Percentiles rank a stretch among this genome's conserved stretches.
Conservation (phyloP, 2,113 vertebrate species). For the Orycteropus afer region DNA sequence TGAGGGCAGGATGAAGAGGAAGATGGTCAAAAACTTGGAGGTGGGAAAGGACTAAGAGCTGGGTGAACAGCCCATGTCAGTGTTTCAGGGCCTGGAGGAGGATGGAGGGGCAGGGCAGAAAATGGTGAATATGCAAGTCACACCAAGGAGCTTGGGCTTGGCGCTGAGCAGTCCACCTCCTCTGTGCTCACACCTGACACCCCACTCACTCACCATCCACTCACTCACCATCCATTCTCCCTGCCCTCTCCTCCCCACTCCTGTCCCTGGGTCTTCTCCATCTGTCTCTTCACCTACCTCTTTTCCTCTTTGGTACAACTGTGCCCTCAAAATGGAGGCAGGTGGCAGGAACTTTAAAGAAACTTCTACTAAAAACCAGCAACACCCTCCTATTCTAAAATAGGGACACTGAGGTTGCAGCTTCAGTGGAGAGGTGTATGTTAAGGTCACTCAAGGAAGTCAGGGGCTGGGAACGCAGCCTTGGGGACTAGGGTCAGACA, state of each 20-base stretch:
- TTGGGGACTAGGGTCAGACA: too few species aligned
- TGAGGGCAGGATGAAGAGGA: background rate
- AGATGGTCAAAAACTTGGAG: background rate
- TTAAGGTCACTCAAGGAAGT: background rate
- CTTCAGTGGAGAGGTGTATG: background rate
- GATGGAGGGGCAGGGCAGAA: background rate
- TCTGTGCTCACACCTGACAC: background rate
- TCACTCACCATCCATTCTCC: background rate
- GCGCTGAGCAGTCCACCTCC: background rate
- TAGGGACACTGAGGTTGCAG: background rate
- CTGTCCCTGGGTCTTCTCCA: background rate
- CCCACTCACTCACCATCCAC: background rate
- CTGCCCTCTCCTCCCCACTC: rapidly evolving
- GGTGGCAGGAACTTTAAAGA: background rate
- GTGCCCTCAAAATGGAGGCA: background rate
- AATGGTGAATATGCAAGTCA: background rate
- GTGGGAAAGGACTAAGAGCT: background rate
- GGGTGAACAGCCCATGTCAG: background rate
- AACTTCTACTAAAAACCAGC: background rate
- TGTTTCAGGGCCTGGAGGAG: background rate
- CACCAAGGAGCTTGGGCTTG: background rate
- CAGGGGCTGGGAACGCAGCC: too few species aligned
- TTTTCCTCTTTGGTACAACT: background rate
- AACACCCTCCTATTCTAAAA: background rate
- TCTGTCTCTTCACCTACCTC: background rate